A percentile compares a stretch with the other conserved stretches of the same genome.
Evolutionary conservation across 2,797 vertebrate genomes (phyloP).

Genomic region (Peromyscus attwateri): DNA sequence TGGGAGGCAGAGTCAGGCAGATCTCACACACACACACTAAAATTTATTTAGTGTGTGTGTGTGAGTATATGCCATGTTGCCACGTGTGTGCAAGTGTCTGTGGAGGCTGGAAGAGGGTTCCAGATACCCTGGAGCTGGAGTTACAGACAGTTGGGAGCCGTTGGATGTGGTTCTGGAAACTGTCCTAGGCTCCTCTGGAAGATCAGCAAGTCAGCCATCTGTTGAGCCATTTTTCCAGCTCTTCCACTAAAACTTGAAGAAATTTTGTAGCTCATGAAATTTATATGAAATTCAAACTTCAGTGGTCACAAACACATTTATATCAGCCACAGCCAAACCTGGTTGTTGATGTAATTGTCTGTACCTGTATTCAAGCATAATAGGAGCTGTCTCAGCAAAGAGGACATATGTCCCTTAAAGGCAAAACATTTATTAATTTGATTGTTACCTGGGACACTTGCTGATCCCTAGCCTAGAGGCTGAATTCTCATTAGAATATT

Average conservation of each 20-base stretch:
- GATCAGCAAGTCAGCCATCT: not conserved
- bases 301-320: constrained; percentile 42
- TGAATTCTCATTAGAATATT: constrained; percentile 51
- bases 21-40: too few relatives aligned
- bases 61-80: not conserved
- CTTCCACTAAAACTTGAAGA: not conserved
- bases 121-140: not conserved
- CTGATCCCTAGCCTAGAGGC: constrained; percentile 38
- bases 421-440: constrained; percentile 37
- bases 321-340: not conserved
- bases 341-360: not conserved
- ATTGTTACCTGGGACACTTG: constrained; percentile 12
- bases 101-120: not conserved
- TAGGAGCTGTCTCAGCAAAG: not conserved
- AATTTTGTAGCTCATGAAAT: constrained; percentile 23
- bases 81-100: not conserved
- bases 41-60: too few relatives aligned
- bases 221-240: not conserved
- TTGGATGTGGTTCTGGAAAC: not conserved
- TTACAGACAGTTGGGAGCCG: not conserved
- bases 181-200: not conserved
- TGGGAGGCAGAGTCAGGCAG: too few relatives aligned
- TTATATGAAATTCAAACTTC: constrained; percentile 46
- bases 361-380: not conserved
- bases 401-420: not conserved